Evolutionary conservation across 2,888 invertebrate species (phyloP).

Genomic region (Nomada flava): DNA sequence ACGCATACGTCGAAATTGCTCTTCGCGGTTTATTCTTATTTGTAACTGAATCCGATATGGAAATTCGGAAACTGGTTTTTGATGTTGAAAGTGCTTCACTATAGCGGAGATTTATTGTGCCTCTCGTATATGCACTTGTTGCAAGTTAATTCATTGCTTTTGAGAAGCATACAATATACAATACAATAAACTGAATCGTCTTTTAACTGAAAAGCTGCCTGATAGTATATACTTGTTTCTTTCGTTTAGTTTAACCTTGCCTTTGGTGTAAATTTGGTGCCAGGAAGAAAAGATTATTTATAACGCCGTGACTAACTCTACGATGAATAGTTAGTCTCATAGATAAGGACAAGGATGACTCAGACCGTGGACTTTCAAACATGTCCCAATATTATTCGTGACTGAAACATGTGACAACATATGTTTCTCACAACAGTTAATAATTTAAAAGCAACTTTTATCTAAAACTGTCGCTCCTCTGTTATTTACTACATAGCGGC

Average conservation of each 20-base stretch:
- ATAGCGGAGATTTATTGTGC: slow-evolving; percentile 25
- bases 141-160: slow-evolving; percentile 6
- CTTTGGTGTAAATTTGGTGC: not conserved
- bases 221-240: not conserved
- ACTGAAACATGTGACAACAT: no score
- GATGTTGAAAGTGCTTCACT: slow-evolving; percentile 35
- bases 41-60: slow-evolving; percentile 23
- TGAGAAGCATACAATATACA: not conserved
- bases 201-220: slow-evolving; percentile 3
- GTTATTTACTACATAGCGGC: no score
- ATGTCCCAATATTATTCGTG: no score
- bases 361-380: not conserved
- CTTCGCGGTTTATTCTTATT: slow-evolving; percentile 17
- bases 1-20: not conserved
- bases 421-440: no score
- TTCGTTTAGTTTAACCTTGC: not conserved
- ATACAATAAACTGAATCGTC: not conserved
- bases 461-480: no score
- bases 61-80: slow-evolving; percentile 27
- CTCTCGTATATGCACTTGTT: not conserved
- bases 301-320: not conserved
- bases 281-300: not conserved
- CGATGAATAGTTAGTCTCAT: not conserved
- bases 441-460: no score
- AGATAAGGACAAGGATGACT: not conserved